Conservation (phyloP, 2,797 vertebrate species). For the Argentina silus region DNA sequence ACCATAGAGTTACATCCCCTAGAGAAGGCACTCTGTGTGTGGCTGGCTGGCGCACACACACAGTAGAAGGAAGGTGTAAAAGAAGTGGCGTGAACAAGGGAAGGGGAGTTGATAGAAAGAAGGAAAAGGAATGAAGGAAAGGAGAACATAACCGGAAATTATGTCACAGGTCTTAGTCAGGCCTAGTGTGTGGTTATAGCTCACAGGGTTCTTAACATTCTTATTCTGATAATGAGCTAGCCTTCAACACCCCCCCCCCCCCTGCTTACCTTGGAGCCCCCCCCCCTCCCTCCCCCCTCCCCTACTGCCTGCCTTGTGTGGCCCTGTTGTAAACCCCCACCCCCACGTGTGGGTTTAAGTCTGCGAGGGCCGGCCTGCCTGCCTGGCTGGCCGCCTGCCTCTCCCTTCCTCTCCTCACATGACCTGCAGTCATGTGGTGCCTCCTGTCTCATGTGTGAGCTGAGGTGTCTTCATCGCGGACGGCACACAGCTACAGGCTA, state of each 20-base stretch:
- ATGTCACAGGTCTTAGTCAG: too few relatives aligned
- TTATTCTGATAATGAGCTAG: not conserved
- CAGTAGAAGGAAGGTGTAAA: too few relatives aligned
- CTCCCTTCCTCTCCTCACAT: constrained; percentile 51
- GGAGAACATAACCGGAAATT: not conserved
- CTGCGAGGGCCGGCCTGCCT: not conserved
- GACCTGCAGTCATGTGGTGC: constrained; percentile 49
- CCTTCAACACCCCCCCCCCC: not conserved
- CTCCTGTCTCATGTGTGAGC: constrained; percentile 11
- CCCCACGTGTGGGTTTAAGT: not conserved
- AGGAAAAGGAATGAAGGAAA: not conserved
- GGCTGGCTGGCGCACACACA: too few relatives aligned
- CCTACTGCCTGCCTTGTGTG: not conserved
- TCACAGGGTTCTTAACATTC: not conserved
- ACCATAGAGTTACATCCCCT: not conserved
- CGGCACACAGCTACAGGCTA: not conserved
- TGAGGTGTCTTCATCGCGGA: not conserved
- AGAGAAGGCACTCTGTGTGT: not conserved
- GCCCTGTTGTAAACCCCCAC: not conserved
- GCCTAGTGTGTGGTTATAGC: too few relatives aligned
- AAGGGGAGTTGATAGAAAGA: not conserved
- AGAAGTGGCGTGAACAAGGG: not conserved
- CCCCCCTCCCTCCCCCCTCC: not conserved
- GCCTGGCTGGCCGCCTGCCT: not conserved
- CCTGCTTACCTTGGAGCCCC: not conserved